Conservation (phyloP, 2,113 vertebrate species). For the Alethe castanea region DNA sequence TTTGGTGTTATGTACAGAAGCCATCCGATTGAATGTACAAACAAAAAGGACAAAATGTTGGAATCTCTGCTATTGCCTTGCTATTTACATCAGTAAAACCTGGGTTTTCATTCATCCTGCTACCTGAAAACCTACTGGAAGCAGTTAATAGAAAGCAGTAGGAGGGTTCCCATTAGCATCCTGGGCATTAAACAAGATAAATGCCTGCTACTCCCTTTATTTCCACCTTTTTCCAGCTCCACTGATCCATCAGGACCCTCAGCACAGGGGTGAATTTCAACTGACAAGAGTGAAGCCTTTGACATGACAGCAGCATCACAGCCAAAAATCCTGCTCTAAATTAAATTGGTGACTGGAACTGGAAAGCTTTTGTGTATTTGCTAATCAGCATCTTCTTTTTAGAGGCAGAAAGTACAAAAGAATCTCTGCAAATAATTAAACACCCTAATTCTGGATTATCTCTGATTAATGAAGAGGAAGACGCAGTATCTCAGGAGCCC, state of each 20-base stretch:
- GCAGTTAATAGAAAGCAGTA: background rate
- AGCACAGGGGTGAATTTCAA: background rate
- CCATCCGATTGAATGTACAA: background rate
- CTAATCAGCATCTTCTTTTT: slow-evolving; percentile 52
- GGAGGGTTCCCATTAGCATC: background rate
- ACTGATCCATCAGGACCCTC: background rate
- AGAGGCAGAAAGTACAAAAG: slow-evolving; percentile 47
- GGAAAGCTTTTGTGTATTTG: slow-evolving; percentile 48
- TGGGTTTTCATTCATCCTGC: background rate
- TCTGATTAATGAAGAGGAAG: slow-evolving; percentile 62
- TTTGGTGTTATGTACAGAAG: background rate
- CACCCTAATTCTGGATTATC: slow-evolving; percentile 62
- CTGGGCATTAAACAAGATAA: background rate
- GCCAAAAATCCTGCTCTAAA: slow-evolving; percentile 13
- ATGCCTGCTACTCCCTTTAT: background rate
- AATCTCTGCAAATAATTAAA: slow-evolving; percentile 64
- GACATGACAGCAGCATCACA: background rate
- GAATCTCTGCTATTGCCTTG: background rate
- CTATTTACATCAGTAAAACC: background rate
- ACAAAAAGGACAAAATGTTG: background rate
- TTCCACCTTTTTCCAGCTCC: background rate
- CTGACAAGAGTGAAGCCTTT: background rate
- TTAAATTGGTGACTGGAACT: background rate
- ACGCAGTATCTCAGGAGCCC: background rate
- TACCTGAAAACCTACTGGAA: background rate